Conservation (phyloP, 2,797 vertebrate species). For the Sparus aurata region DNA sequence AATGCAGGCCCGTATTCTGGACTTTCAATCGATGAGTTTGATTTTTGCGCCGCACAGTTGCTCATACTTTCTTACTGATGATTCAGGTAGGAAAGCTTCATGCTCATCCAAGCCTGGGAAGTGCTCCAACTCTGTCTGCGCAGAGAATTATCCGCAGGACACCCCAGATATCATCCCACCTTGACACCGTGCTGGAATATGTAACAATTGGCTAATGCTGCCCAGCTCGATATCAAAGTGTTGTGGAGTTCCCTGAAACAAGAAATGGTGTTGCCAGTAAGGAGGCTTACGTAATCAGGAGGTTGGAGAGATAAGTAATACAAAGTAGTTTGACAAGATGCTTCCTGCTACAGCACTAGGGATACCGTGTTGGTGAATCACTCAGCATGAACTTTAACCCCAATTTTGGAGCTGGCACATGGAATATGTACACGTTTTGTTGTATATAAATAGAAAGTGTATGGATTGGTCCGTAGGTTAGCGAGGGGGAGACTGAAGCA, state of each 20-base stretch:
- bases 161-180: neutral
- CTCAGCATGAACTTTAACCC: neutral
- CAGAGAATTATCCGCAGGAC: neutral
- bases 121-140: neutral
- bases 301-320: neutral
- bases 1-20: neutral
- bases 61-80: neutral
- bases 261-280: too few relatives aligned
- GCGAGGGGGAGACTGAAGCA: neutral
- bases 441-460: neutral
- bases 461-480: neutral
- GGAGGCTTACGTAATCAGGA: neutral
- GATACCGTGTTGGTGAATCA: neutral
- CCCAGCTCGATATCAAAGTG: neutral
- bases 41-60: neutral
- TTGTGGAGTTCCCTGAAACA: neutral
- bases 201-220: neutral
- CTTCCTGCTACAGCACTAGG: neutral
- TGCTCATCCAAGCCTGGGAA: neutral
- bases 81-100: neutral
- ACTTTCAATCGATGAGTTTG: neutral
- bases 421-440: conserved; percentile 9
- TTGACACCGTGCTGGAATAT: neutral
- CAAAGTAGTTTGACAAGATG: neutral
- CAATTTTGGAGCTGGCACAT: neutral